Percentiles rank a stretch among this genome's conserved stretches.
Evolutionary conservation across 2,888 invertebrate species (phyloP).

Genomic region (Brenthis ino): DNA sequence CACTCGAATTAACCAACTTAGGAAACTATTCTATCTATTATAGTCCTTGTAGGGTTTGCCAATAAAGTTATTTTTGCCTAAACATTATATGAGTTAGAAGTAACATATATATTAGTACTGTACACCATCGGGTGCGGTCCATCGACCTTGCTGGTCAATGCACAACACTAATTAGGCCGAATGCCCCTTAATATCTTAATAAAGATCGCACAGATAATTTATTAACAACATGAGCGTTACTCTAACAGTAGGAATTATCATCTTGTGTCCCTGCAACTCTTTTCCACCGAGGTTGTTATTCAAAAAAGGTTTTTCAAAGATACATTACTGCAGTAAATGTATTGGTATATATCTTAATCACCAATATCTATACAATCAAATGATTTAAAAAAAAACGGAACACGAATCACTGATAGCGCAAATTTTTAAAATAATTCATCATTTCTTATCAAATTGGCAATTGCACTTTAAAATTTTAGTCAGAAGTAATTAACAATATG

Average conservation of each 20-base stretch:
- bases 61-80: constrained; percentile 11
- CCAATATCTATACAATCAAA: too few relatives aligned
- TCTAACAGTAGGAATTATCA: too few relatives aligned
- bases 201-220: constrained; percentile 25
- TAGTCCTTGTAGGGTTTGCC: background rate
- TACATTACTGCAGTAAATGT: too few relatives aligned
- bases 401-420: constrained; percentile 1
- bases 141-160: constrained; percentile 39
- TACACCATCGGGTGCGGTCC: constrained; percentile 19
- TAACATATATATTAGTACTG: constrained; percentile 5
- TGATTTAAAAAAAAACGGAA: background rate
- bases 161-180: constrained; percentile 38
- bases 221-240: constrained; percentile 5
- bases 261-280: too few relatives aligned
- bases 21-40: constrained; percentile 6
- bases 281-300: too few relatives aligned
- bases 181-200: constrained; percentile 32
- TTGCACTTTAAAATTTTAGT: background rate
- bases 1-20: constrained; percentile 1
- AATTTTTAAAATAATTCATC: background rate
- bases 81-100: background rate
- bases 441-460: background rate
- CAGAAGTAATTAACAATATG: background rate
- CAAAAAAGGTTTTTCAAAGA: too few relatives aligned
- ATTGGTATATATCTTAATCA: too few relatives aligned